Evolutionary conservation across 2,113 vertebrate genomes (phyloP).

Genomic region (Cynoglossus semilaevis): DNA sequence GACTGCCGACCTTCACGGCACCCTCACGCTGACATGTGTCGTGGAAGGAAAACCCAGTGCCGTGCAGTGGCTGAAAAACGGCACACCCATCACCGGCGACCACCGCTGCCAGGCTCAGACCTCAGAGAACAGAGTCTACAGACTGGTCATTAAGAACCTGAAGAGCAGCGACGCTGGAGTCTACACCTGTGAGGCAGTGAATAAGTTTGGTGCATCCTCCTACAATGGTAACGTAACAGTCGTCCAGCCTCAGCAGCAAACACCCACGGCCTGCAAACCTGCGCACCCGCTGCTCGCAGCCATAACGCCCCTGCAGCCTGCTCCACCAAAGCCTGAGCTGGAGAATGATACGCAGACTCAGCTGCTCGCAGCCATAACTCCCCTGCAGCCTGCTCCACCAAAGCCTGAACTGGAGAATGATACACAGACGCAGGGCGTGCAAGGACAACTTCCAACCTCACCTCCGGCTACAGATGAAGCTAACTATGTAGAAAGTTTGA

Average conservation of each 20-base stretch:
- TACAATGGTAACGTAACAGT: conserved; percentile 85
- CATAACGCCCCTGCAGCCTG: conserved; percentile 61
- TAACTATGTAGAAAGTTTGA: conserved; percentile 68
- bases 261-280: conserved; percentile 29
- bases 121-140: conserved; percentile 80
- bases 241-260: conserved; percentile 32
- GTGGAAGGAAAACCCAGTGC: conserved; percentile 80
- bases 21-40: conserved; percentile 79
- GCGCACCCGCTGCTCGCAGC: conserved; percentile 45
- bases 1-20: conserved; percentile 74
- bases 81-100: conserved; percentile 75
- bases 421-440: conserved; percentile 15
- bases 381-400: conserved; percentile 47
- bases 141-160: conserved; percentile 80
- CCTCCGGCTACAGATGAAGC: conserved; percentile 47
- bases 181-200: conserved; percentile 88
- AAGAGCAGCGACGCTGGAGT: conserved; percentile 77
- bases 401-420: conserved; percentile 17
- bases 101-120: conserved; percentile 77
- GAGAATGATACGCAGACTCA: conserved; percentile 11
- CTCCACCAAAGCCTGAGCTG: conserved; percentile 21
- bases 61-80: conserved; percentile 84
- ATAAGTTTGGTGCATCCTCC: conserved; percentile 81
- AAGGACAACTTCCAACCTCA: conserved; percentile 3
- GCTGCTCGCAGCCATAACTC: conserved; percentile 57